These are phyloP conservation scores for Cynocephalus volans DNA, from an alignment of 2,113 vertebrate genomes.

Conservation along the genomic window DNA sequence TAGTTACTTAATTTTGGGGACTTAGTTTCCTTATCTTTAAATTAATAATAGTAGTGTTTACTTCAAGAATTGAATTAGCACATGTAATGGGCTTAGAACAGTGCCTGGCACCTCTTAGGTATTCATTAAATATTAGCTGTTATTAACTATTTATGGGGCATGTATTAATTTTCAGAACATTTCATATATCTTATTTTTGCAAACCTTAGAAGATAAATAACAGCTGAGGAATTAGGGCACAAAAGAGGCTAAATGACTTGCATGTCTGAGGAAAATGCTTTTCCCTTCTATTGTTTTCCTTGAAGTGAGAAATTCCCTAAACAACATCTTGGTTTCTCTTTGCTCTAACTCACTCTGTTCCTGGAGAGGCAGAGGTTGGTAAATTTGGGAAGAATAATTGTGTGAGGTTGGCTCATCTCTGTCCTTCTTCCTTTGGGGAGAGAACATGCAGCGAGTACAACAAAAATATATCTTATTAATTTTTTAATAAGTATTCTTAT, in stretches of 20 bases:
- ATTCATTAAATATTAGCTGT: background rate
- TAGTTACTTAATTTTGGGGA: background rate
- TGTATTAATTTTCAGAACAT: background rate
- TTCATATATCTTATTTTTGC: background rate
- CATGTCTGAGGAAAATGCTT: background rate
- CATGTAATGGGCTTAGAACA: background rate
- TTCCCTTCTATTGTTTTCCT: background rate
- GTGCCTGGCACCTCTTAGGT: background rate
- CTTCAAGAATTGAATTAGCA: background rate
- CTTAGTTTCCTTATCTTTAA: background rate
- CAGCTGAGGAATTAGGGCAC: background rate
- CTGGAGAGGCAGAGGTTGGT: background rate
- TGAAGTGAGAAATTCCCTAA: background rate
- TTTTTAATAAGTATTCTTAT: constrained; percentile 17
- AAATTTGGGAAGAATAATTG: background rate
- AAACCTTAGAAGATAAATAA: background rate
- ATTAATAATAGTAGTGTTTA: background rate
- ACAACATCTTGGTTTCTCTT: background rate
- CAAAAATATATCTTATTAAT: background rate
- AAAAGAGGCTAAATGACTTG: background rate
- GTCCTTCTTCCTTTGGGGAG: background rate
- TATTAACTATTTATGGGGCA: background rate
- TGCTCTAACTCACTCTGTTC: background rate
- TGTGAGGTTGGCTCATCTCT: background rate
- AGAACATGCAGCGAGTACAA: background rate